These are phyloP conservation scores for Lingula anatina DNA, from an alignment of 2,888 invertebrate species.

Conservation along the genomic window DNA sequence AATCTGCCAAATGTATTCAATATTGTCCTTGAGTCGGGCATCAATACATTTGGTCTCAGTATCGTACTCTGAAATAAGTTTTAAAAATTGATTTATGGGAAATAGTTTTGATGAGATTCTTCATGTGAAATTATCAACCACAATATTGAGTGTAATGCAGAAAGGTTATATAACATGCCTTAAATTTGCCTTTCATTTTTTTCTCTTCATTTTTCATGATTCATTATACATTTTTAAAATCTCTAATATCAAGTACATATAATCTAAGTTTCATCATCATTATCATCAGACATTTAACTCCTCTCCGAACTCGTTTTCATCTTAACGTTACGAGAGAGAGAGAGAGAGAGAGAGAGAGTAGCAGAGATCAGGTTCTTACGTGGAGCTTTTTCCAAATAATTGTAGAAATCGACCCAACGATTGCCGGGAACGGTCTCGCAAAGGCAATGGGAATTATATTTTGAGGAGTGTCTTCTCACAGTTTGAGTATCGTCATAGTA, in stretches of 20 bases:
- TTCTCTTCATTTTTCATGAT: too few species aligned
- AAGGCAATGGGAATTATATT: conserved; percentile 38
- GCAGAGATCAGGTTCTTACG: conserved; percentile 13
- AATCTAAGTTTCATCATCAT: background rate
- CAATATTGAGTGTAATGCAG: too few species aligned
- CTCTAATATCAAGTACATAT: background rate
- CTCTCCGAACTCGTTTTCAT: background rate
- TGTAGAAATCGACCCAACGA: conserved; percentile 42
- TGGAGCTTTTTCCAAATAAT: conserved; percentile 47
- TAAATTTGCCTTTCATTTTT: too few species aligned
- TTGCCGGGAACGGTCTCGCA: conserved; percentile 37
- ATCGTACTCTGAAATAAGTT: conserved; percentile 21
- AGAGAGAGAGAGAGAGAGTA: too few species aligned
- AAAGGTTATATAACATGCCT: too few species aligned
- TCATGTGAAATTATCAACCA: too few species aligned
- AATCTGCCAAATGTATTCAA: conserved; percentile 41
- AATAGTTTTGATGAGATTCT: too few species aligned
- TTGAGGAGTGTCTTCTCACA: conserved; percentile 23
- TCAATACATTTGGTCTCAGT: conserved; percentile 24
- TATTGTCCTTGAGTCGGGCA: conserved; percentile 12
- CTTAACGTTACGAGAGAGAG: too few species aligned
- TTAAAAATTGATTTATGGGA: background rate
- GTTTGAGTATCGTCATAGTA: conserved; percentile 47
- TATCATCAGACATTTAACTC: background rate
- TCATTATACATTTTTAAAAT: background rate